Evolutionary conservation across 30 jellyfish, hydroid and myxozoan species (phyloP).

Genomic region (Sanderia malayensis): DNA sequence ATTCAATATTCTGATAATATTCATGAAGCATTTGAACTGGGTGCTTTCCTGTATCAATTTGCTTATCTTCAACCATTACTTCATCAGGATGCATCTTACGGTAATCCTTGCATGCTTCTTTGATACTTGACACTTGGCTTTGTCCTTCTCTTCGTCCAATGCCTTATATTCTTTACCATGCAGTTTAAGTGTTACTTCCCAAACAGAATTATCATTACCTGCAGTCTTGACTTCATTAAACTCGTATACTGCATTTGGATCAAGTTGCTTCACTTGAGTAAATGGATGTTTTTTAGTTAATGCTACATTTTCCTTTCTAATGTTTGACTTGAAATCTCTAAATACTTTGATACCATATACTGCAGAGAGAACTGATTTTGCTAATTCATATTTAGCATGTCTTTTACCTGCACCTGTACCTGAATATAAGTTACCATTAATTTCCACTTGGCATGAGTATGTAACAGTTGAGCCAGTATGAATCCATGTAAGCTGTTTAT

Average conservation of each 20-base stretch:
- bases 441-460: constrained; percentile 53
- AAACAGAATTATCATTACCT: constrained; percentile 23
- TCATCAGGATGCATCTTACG: constrained; percentile 29
- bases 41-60: constrained; percentile 50
- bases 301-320: constrained; percentile 10
- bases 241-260: constrained; percentile 23
- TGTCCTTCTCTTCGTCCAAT: constrained; percentile 21
- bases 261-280: constrained; percentile 44
- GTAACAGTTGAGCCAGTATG: constrained; percentile 60
- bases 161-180: constrained; percentile 67
- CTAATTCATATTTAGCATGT: constrained; percentile 70
- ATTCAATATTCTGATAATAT: constrained; percentile 47
- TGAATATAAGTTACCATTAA: constrained; percentile 48
- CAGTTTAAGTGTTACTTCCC: constrained; percentile 56
- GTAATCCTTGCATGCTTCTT: constrained; percentile 58
- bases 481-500: constrained; percentile 39
- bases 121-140: constrained; percentile 84
- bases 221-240: constrained; percentile 18
- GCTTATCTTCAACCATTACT: constrained; percentile 13
- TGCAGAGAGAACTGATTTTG: constrained; percentile 65
- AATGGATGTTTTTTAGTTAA: constrained; percentile 47
- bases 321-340: constrained; percentile 36
- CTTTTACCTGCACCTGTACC: constrained; percentile 88
- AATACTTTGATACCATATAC: constrained; percentile 56
- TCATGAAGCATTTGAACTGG: constrained; percentile 78